phyloP scores from a whole-genome alignment of 2,113 vertebrate species.

The Manacus vitellinus region DNA sequence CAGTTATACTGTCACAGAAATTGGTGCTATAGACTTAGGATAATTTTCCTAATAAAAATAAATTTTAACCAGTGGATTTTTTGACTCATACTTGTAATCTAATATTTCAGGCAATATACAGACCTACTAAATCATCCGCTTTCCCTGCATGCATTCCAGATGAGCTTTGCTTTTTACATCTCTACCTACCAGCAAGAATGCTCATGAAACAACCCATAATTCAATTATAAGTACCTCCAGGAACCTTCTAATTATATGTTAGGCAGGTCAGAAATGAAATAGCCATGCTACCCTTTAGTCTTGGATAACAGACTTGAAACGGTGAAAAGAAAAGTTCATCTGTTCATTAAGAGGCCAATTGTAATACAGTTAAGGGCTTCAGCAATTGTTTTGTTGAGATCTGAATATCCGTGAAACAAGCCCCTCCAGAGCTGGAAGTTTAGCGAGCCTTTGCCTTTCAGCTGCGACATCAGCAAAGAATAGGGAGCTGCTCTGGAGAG shows the following conservation, averaged over 20 bases:
- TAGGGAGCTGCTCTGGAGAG: neutral
- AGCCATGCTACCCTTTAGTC: slow-evolving; percentile 53
- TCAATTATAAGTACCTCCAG: slow-evolving; percentile 71
- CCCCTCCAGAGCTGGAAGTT: slow-evolving; percentile 17
- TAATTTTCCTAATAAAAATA: slow-evolving; percentile 70
- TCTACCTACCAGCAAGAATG: slow-evolving; percentile 55
- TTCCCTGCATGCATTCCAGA: slow-evolving; percentile 33
- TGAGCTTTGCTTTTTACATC: slow-evolving; percentile 52
- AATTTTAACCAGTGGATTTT: slow-evolving; percentile 51
- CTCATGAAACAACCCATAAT: slow-evolving; percentile 58
- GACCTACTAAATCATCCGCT: slow-evolving; percentile 21
- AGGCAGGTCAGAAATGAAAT: slow-evolving; percentile 67
- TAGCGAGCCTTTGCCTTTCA: neutral
- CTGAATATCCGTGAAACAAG: slow-evolving; percentile 28
- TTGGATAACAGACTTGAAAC: slow-evolving; percentile 59
- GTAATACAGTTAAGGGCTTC: slow-evolving; percentile 31
- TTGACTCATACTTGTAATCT: slow-evolving; percentile 48
- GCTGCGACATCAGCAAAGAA: neutral
- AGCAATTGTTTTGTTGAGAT: slow-evolving; percentile 38
- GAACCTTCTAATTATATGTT: slow-evolving; percentile 68
- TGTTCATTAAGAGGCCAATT: slow-evolving; percentile 52
- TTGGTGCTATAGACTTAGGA: slow-evolving; percentile 36
- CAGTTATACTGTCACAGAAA: slow-evolving; percentile 54
- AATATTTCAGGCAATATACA: slow-evolving; percentile 57
- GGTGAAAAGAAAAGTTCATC: slow-evolving; percentile 64